Evolutionary conservation across 2,888 invertebrate species (phyloP).

Genomic region (Xestia ashworthii): DNA sequence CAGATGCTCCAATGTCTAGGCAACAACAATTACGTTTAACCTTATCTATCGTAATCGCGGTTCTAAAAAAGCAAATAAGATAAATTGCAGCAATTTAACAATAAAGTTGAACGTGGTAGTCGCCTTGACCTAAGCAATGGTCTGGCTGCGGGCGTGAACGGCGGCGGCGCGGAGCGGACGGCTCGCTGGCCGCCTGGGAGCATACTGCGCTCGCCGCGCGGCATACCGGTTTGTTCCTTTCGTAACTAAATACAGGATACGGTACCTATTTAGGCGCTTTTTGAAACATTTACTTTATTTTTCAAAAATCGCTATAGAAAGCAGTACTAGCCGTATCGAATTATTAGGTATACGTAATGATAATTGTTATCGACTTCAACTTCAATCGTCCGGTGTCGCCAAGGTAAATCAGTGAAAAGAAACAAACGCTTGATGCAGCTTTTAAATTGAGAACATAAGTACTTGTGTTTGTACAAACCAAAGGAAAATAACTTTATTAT

Average conservation of each 20-base stretch:
- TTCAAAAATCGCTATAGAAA: slow-evolving; percentile 1
- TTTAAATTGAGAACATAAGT: neutral
- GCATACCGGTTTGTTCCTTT: slow-evolving; percentile 67
- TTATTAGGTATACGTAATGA: neutral
- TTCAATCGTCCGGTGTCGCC: neutral
- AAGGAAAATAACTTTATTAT: slow-evolving; percentile 3
- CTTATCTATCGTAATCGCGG: slow-evolving; percentile 67
- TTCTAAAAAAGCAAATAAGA: slow-evolving; percentile 70
- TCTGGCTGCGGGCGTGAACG: slow-evolving; percentile 65
- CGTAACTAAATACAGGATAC: slow-evolving; percentile 65
- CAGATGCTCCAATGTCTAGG: slow-evolving; percentile 58
- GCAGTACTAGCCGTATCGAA: neutral
- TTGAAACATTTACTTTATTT: neutral
- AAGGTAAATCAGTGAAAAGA: neutral
- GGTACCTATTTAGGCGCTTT: slow-evolving; percentile 50
- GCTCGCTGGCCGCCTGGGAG: slow-evolving; percentile 57
- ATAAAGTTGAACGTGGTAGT: slow-evolving; percentile 69
- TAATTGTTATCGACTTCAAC: neutral
- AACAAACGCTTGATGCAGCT: neutral
- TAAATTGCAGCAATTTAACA: slow-evolving; percentile 73
- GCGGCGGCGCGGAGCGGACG: slow-evolving; percentile 40
- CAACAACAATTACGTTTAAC: slow-evolving; percentile 64
- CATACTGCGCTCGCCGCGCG: slow-evolving; percentile 46
- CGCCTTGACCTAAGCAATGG: slow-evolving; percentile 69
- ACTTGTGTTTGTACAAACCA: slow-evolving; percentile 2